These are phyloP conservation scores for Cydia fagiglandana DNA, from an alignment of 1,140 invertebrate species.

Conservation along the genomic window DNA sequence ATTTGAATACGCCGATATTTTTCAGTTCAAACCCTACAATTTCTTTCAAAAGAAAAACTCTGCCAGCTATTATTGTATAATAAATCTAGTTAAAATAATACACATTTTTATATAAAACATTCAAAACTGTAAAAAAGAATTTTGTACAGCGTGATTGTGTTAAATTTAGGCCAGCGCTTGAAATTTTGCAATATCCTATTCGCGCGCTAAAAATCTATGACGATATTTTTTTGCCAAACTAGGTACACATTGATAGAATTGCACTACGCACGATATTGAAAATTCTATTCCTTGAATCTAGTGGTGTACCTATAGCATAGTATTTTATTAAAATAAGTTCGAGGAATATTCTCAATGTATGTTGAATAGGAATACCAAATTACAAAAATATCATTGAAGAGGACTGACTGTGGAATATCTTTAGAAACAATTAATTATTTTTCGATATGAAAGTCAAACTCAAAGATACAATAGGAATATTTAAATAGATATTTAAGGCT, in stretches of 20 bases:
- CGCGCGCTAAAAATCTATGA: not conserved
- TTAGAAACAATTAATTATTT: too few relatives aligned
- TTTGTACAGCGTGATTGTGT: constrained; percentile 36
- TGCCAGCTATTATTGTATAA: not conserved
- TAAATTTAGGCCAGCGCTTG: constrained; percentile 40
- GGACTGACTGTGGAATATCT: too few relatives aligned
- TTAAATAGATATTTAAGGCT: too few relatives aligned
- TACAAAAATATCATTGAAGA: too few relatives aligned
- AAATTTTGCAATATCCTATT: constrained; percentile 37
- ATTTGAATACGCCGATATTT: not conserved
- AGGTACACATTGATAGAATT: constrained; percentile 34
- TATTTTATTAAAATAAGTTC: not conserved
- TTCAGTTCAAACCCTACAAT: not conserved
- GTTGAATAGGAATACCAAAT: too few relatives aligned
- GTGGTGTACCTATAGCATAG: not conserved
- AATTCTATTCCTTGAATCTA: not conserved
- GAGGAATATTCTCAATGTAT: too few relatives aligned
- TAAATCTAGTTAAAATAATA: not conserved
- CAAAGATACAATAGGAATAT: too few relatives aligned
- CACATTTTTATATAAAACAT: constrained; percentile 1
- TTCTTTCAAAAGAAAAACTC: not conserved
- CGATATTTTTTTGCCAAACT: constrained; percentile 34
- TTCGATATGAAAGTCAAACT: too few relatives aligned
- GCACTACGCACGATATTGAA: not conserved
- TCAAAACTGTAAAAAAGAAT: constrained; percentile 16